Evolutionary conservation across 1,140 invertebrate species (phyloP), one percentile per base, ranked within the genome.

Genomic region (Drosophila auraria): DNA sequence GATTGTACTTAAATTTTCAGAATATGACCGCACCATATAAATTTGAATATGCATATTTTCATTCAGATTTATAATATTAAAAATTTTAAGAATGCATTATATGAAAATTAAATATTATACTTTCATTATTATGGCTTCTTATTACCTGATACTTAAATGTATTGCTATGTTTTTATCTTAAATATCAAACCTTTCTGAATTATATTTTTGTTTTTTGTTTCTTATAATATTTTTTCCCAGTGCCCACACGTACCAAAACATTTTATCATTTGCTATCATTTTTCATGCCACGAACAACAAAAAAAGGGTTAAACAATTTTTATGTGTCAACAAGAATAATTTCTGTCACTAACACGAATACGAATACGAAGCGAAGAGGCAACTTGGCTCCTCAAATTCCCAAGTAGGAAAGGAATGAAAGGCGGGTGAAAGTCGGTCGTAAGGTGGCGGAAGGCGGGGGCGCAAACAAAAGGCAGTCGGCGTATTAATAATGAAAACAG

Each of bases 291-390:
- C 42, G 50, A 38, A 38, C 36, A 14, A 40, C 33, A n/a, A 69
- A 81, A 80, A 84, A 87, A 81, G 84, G 84, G 84, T 84, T 89
- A 69, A 78, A 89, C 81, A 74, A 89, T 87, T 87, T 87, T 87
- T 87, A 87, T 87, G 78, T 87, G 84, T 87, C 84, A 87, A 89
- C 84, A 87, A 87, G 84, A 87, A 89, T 87, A 87, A 89, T 87
- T 87, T 78, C 84, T 87, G 84, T 81, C 84, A 81, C 76, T 79
- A 80, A 79, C 80, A 83, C 68, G 64, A 58, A 23, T 40, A 12
- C 45, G 33, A 56, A 68, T 61, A 51, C 45, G 53, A 78, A 47
- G 57, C 50, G 30, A 36, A 12, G 11, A 49, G 27, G 49, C 62
- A 65, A 74, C 80, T 89, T 78, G 54, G 63, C 83, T 71, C 70